These are phyloP conservation scores for Macquaria australasica DNA, from an alignment of 2,113 vertebrate genomes.

Conservation along the genomic window DNA sequence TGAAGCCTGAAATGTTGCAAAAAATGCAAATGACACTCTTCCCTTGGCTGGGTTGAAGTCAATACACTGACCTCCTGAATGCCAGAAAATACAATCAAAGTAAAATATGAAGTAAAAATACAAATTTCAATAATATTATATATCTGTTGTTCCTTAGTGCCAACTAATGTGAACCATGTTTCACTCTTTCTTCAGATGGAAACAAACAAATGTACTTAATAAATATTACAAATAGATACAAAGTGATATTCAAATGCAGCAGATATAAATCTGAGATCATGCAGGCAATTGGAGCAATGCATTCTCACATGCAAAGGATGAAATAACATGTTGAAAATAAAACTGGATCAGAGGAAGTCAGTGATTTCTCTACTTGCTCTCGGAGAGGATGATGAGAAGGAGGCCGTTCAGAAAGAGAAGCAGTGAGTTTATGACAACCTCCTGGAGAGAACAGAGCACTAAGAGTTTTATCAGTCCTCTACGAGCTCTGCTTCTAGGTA, in stretches of 20 bases:
- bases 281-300: background rate
- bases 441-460: conserved; percentile 32
- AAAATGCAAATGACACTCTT: background rate
- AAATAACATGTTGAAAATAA: conserved; percentile 18
- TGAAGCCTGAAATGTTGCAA: background rate
- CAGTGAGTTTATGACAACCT: conserved; percentile 31
- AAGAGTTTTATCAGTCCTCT: conserved; percentile 30
- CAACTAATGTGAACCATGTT: background rate
- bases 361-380: conserved; percentile 27
- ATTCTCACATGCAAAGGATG: background rate
- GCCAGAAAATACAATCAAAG: background rate
- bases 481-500: conserved; percentile 32
- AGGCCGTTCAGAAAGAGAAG: conserved; percentile 17
- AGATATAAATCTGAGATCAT: background rate
- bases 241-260: background rate
- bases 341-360: conserved; percentile 25
- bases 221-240: background rate
- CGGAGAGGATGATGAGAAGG: conserved; percentile 23
- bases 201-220: background rate
- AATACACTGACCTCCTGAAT: background rate
- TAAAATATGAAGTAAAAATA: no score
- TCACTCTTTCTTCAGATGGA: background rate
- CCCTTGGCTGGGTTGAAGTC: background rate
- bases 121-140: no score
- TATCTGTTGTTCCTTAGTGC: no score